A percentile compares a stretch with the other conserved stretches of the same genome.
These are phyloP conservation scores for Oeneis ivallda DNA, from an alignment of 2,888 invertebrate genomes.

Conservation along the genomic window DNA sequence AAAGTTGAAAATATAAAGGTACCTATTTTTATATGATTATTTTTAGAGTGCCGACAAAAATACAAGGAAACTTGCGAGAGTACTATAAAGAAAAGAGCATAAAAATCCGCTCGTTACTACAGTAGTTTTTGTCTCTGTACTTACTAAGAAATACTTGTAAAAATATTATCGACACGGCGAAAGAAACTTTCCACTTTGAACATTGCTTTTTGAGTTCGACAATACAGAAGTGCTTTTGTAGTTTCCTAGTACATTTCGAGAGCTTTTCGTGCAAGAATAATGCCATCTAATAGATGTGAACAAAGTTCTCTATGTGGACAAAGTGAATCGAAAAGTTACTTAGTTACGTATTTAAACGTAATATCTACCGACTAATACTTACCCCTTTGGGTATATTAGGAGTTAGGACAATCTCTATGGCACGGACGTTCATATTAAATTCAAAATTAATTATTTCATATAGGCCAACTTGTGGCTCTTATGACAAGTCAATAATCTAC, in stretches of 20 bases:
- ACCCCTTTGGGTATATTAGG: not conserved
- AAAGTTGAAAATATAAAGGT: no score
- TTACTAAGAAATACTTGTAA: constrained; percentile 9
- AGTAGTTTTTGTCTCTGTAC: not conserved
- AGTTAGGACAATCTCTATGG: not conserved
- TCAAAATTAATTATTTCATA: no score
- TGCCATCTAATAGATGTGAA: constrained; percentile 25
- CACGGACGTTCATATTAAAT: not conserved
- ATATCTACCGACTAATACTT: not conserved
- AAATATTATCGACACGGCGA: constrained; percentile 14
- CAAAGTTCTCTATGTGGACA: constrained; percentile 8
- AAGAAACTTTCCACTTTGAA: constrained; percentile 24
- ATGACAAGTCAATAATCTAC: no score
- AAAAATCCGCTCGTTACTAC: constrained; percentile 4
- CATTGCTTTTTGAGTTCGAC: constrained; percentile 35
- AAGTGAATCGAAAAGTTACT: not conserved
- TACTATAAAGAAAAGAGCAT: constrained; percentile 8
- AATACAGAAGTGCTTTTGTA: constrained; percentile 36
- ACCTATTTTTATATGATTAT: not conserved
- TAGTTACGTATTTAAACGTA: not conserved
- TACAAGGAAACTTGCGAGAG: not conserved
- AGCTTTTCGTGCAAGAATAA: constrained; percentile 29
- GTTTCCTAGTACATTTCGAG: constrained; percentile 36
- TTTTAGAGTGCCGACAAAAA: not conserved
- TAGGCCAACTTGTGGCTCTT: no score